Evolutionary conservation across 1,140 invertebrate genomes (phyloP), one percentile per base, ranked within the genome.

Genomic region (Drosophila cardini): DNA sequence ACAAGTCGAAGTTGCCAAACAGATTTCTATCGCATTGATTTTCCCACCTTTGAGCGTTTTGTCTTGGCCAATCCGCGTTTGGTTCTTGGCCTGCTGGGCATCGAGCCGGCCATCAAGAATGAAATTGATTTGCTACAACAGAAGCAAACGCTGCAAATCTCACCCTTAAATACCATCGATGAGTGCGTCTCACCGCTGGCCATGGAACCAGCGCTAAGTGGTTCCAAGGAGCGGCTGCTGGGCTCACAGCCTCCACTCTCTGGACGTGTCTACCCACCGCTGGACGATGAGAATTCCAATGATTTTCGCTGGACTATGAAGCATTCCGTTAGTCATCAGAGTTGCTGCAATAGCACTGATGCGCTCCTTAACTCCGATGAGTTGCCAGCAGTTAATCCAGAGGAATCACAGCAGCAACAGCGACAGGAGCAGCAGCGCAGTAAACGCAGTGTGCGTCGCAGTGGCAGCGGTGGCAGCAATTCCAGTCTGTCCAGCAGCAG

Each of bases 271-370:
- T 86, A 79, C 55, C 83, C 84, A 4, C 84, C 79, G 0, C 11
- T 89, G 45, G 91, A 92, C 26, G 87, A 87, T 34, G 91, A 91
- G 61, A 92, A 92, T 42, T 90, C 90, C 10, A 85, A 85, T 56
- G 87, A 91, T n/a, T 91, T 91, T 50, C 77, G 90, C 16, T 92
- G 89, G 89, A 82, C 90, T 11, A 91, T 91, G 78, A 91, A 91
- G 45, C 81, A 91, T 65, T 91, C 89, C 9, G 78, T 52, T 9
- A 91, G 90, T 6, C 86, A 91, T 42, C 86, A 81, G 18, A 90
- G 80, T 15, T 90, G 82, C n/a, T 92, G 89, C 68, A 81, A 87
- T 30, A 92, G 91, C 45, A 92, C 90, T 0, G 91, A 92, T 45
- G 80, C 90, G 2, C 40, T 92, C 30, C 30, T 92, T 4, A 65